Base-by-base conservation (phyloP, 2,888 invertebrate genomes). In the Troides oblongomaculatus region DNA sequence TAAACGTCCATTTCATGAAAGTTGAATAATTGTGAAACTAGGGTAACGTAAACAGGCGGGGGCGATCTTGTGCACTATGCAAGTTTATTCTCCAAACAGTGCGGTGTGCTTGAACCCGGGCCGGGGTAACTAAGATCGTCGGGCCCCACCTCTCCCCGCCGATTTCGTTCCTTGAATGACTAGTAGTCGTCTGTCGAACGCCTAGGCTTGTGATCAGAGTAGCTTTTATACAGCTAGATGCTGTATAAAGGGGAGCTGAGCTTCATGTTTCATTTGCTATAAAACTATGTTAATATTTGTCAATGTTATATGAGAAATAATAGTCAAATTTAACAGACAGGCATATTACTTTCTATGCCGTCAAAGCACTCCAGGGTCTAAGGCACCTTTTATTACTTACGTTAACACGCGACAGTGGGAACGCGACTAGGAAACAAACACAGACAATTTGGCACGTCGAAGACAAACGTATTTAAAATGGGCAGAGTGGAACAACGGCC, bases 401-500 rank as follows among this genome's bases (percentile, higher is more conserved):
- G 60, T 25, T 70, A 72, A 76, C 74, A 81, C 77, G 80, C 84
- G 81, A 84, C 85, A 83, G 83, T 87, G 82, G 83, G 81, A 85
- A 85, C 80, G 81, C 81, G 79, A 81, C 81, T 84, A 85, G 86
- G 87, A 89, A 89, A 89, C 88, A 89, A 88, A 89, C 88, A 86
- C 81, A 85, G 86, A 87, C 88, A 90, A 91, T 90, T 91, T 90
- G 90, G 90, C 89, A 88, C 90, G 88, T 90, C 84, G 88, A 86
- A 91, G 92, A 91, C 92, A 89, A 92, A 92, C 90, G 91, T 88
- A 90, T 92, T 92, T 92, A 92, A 92, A 92, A 92, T 92, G 92
- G 92, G 91, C 85, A 90, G 89, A 91, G 91, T 85, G 88, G 90
- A 90, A 90, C 89, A 86, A 86, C 84, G 83, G 84, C 88, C 88